Conservation (phyloP, 2,113 vertebrate species). For the Cyprinodon tularosa region DNA sequence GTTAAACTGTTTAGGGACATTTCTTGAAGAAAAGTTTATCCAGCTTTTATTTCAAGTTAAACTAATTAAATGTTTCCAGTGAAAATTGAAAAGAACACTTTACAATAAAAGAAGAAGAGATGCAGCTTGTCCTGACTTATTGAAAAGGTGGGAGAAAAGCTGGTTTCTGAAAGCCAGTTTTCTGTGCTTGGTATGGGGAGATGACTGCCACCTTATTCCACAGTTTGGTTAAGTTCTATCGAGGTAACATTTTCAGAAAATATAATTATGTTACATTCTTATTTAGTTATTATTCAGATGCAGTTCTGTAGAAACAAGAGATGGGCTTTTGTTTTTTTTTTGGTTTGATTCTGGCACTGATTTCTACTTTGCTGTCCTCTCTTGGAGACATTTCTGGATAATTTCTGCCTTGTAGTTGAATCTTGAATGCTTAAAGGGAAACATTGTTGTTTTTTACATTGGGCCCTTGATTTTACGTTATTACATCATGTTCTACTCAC, state of each 20-base stretch:
- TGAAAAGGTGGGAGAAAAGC: no score
- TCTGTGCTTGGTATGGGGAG: no score
- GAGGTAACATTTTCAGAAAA: background rate
- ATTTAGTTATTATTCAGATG: background rate
- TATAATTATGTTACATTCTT: background rate
- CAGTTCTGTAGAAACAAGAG: background rate
- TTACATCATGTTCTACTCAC: no score
- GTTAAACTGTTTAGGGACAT: background rate
- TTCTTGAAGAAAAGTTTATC: background rate
- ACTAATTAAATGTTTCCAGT: background rate
- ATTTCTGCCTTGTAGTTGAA: no score
- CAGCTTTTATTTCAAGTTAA: background rate
- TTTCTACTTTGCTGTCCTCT: no score
- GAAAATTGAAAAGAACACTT: background rate
- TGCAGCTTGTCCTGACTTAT: background rate
- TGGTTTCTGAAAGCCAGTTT: no score
- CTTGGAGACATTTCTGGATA: no score
- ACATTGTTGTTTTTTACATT: no score
- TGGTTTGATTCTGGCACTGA: no score
- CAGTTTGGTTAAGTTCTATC: background rate
- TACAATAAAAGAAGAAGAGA: background rate
- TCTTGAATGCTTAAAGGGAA: no score
- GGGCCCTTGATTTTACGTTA: no score
- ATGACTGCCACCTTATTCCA: background rate
- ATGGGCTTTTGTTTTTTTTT: background rate